Conservation (phyloP, 2,888 invertebrate species). For the Watsonalla cultraria region DNA sequence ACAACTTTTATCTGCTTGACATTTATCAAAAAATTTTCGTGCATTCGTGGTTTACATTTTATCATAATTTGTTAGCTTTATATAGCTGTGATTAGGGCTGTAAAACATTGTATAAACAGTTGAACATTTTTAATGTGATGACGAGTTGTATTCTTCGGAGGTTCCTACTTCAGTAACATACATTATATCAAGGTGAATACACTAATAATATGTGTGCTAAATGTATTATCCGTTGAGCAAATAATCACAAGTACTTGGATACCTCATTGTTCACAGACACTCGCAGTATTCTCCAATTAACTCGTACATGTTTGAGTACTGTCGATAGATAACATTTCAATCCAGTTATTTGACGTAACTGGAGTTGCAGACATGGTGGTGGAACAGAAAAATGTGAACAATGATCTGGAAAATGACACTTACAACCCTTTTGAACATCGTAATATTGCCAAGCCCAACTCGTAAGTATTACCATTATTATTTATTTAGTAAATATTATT, state of each 20-base stretch:
- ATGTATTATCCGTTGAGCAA: too few species aligned
- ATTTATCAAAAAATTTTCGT: too few species aligned
- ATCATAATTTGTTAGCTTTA: background rate
- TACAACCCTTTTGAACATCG: conserved; percentile 66
- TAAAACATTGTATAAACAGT: background rate
- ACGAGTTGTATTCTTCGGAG: too few species aligned
- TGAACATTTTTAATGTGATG: background rate
- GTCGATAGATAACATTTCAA: background rate
- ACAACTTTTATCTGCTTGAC: too few species aligned
- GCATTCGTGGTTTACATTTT: background rate
- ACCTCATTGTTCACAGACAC: background rate
- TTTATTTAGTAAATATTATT: background rate
- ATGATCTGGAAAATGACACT: conserved; percentile 17
- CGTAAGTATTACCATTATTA: conserved; percentile 47
- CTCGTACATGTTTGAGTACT: background rate
- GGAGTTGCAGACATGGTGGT: background rate
- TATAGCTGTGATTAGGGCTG: background rate
- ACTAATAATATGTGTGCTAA: background rate
- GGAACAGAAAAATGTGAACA: conserved; percentile 11
- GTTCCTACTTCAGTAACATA: background rate
- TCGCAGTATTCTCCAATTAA: background rate
- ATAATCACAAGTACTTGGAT: too few species aligned
- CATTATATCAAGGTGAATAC: background rate
- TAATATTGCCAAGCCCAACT: conserved; percentile 54
- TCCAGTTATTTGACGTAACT: background rate